Base-by-base conservation (phyloP, 2,797 vertebrate genomes). In the Macropodus opercularis region DNA sequence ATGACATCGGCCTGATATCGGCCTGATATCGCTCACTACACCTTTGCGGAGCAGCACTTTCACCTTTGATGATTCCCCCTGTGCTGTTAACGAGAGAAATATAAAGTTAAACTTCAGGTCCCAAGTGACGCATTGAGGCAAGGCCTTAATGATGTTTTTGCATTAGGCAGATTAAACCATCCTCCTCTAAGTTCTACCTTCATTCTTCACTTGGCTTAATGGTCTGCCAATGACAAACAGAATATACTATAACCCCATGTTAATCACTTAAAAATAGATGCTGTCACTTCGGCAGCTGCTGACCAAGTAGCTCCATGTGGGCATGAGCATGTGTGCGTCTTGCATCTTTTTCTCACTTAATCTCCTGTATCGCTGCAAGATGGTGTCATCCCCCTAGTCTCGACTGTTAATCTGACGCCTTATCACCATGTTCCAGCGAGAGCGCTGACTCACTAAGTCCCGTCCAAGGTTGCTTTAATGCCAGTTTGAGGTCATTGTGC, bases 401-500 rank as follows among this genome's bases (percentile, higher is more conserved):
- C 77, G 66, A 63, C 80, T 75, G 83, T 75, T 90, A 90, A 90
- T 90, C 88, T 90, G 76, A 46, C 55, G 75, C 74, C 87, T 92
- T 90, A 91, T 92, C 91, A 31, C 88, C 77, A 38, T 82, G 72
- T 86, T 90, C 77, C 90, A 91, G 89, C 75, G 8, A 72, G 80
- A 80, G 83, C 50, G 51, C 80, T 76, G 79, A 83, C 79, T 72
- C 81, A 39, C 69, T 77, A 84, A 85, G 69, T 85, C 85, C 80
- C 55, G 51, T 75, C 88, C 77, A 91, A 90, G 91, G 90, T 91
- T 55, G 55, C 81, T 84, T 85, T 84, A 88, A 92, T 88, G 90
- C 91, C 83, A 86, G 58, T 85, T 78, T 64, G 85, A 90, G 90
- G 91, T 91, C 89, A 87, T 81, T 77, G 66, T 22, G 63, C 80